Evolutionary conservation across 2,113 vertebrate genomes (phyloP), one percentile per base, ranked within the genome.

Genomic region (Marmota flaviventris): DNA sequence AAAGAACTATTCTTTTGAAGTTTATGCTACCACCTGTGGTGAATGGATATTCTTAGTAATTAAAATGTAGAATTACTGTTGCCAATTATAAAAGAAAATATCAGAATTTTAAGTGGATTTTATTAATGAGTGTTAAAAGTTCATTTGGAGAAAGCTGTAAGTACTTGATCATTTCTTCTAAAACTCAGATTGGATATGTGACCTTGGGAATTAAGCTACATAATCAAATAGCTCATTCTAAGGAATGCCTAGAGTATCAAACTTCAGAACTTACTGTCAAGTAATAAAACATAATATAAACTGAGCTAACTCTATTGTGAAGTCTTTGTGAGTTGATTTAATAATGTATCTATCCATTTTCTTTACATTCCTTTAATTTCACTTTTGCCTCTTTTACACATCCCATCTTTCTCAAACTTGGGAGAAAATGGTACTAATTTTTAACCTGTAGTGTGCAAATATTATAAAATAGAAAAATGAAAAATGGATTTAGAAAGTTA

Each of bases 51-150:
- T 91, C 27, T 91, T 94, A 73, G 45, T 86, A 96, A 96, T 95
- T 96, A 97, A 89, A 93, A 85, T 94, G 27, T 89, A 95, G 72
- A 97, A 93, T 96, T 96, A 79, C 83, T 96, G 48, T 85, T 95
- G 61, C 39, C 78, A 96, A 84, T 91, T 96, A 93, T 53, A 37
- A 93, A 97, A 96, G 87, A 82, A 92, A 97, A 95, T 70, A 9
- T 77, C 70, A 89, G 95, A 97, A 51, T 63, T 97, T 77, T 79
- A 53, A 94, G 91, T 78, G 65, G 51, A 91, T 95, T 89, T 96
- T 95, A 48, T 94, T 81, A 93, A 70, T 89, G 94, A 75, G 18
- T 96, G 24, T 69, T 20, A 93, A 91, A 95, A 51, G 51, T 88
- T 8, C 45, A 84, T 83, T 95, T 91, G 12, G 32, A 96, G 84